Conservation (phyloP, 2,797 vertebrate genomes). For the Octomys mimax region DNA sequence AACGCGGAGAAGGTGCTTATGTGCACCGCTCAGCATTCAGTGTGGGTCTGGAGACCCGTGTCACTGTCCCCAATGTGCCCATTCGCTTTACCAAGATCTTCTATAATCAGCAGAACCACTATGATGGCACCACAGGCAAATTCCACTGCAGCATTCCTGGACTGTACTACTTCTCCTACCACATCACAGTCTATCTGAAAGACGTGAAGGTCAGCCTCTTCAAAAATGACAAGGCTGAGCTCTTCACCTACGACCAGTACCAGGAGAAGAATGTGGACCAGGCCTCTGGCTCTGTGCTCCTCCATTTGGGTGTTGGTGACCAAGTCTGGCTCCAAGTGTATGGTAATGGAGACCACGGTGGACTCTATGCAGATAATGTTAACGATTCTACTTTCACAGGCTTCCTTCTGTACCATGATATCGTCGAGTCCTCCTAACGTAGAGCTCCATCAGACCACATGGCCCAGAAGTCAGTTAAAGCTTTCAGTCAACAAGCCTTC, state of each 20-base stretch:
- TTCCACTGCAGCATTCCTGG: conserved; percentile 91
- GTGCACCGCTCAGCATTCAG: conserved; percentile 92
- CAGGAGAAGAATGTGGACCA: conserved; percentile 90
- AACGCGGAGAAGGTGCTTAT: conserved; percentile 88
- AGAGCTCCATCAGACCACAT: neutral
- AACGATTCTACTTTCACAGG: conserved; percentile 92
- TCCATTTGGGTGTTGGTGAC: conserved; percentile 89
- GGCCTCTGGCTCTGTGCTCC: conserved; percentile 89
- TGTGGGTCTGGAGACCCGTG: conserved; percentile 86
- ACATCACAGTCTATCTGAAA: conserved; percentile 91
- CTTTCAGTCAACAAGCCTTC: neutral
- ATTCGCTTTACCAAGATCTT: conserved; percentile 93
- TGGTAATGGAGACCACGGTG: conserved; percentile 83
- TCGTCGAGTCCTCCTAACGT: conserved; percentile 6
- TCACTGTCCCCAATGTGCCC: conserved; percentile 86
- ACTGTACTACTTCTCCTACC: conserved; percentile 92
- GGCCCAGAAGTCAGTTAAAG: neutral
- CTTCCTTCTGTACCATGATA: conserved; percentile 91
- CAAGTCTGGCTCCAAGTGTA: conserved; percentile 93
- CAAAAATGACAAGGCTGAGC: conserved; percentile 89
- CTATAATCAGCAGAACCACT: conserved; percentile 92
- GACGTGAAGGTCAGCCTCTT: conserved; percentile 92
- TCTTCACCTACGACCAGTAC: conserved; percentile 91
- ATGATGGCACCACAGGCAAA: conserved; percentile 90
- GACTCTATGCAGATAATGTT: conserved; percentile 90